These are phyloP conservation scores for Aegypius monachus DNA, from an alignment of 2,113 vertebrate species.

Conservation along the genomic window DNA sequence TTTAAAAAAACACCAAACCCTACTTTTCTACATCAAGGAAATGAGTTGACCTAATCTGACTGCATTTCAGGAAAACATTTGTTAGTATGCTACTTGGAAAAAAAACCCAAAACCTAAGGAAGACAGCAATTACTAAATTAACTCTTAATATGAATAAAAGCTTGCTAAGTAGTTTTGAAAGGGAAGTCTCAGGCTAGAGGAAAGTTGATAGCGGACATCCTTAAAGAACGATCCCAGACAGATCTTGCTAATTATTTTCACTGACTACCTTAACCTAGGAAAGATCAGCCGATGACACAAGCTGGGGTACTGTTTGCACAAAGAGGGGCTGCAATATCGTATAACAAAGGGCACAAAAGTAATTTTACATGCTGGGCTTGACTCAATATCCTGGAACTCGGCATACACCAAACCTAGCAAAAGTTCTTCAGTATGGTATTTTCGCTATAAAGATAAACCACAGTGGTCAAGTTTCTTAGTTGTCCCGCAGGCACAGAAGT, in stretches of 20 bases:
- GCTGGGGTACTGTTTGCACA: neutral
- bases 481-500: neutral
- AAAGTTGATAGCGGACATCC: neutral
- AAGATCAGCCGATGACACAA: neutral
- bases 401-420: neutral
- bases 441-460: neutral
- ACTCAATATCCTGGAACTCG: neutral
- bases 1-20: neutral
- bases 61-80: constrained; percentile 1
- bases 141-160: neutral
- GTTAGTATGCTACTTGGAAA: neutral
- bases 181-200: neutral
- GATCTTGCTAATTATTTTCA: neutral
- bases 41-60: neutral
- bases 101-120: neutral
- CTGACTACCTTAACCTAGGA: neutral
- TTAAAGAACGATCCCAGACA: neutral
- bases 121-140: neutral
- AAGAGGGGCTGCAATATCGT: neutral
- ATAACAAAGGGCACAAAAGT: neutral
- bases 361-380: neutral
- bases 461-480: neutral
- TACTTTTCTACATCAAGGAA: neutral
- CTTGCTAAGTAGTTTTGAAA: neutral
- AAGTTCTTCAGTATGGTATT: neutral